Evolutionary conservation across 2,888 invertebrate genomes (phyloP), one percentile per base, ranked within the genome.

Genomic region (Micoletzkya japonica): DNA sequence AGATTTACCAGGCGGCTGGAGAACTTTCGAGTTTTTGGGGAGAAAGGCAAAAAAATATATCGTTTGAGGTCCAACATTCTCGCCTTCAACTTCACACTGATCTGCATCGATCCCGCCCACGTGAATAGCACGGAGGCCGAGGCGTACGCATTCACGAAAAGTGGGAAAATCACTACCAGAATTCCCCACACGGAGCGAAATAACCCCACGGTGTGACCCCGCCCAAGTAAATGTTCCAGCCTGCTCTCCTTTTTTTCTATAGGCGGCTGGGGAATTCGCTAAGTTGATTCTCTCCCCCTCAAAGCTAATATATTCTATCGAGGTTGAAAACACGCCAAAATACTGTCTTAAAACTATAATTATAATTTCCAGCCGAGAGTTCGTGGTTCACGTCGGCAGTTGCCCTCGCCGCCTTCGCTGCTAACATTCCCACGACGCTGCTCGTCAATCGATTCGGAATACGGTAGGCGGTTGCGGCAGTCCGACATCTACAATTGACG

Each of bases 1-100:
- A n/a, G n/a, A n/a, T n/a, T n/a, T n/a, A n/a, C n/a, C n/a, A n/a
- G n/a, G n/a, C n/a, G n/a, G n/a, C n/a, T n/a, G n/a, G n/a, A n/a
- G n/a, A n/a, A n/a, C n/a, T n/a, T n/a, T n/a, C n/a, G n/a, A n/a
- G n/a, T n/a, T n/a, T n/a, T n/a, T n/a, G n/a, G n/a, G n/a, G n/a
- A n/a, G n/a, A n/a, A n/a, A n/a, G n/a, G n/a, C n/a, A 17, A 17
- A 44, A 44, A 44, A 17, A 17, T 44, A 17, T 14, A 17, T 24
- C 30, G 36, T 75, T 74, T 6, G 70, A 78, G 76, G 76, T 82
- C 84, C n/a, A 84, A 85, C 73, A 84, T 84, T 69, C 75, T 84
- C 30, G 67, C 81, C 44, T 85, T 85, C 76, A 84, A 83, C 72
- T 82, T 84, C 66, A 83, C 84, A 26, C 71, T 82, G 14, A 79